Percentiles rank a stretch among this genome's conserved stretches.
Evolutionary conservation across 2,888 invertebrate species (phyloP).

Genomic region (Caradrina kadenii): DNA sequence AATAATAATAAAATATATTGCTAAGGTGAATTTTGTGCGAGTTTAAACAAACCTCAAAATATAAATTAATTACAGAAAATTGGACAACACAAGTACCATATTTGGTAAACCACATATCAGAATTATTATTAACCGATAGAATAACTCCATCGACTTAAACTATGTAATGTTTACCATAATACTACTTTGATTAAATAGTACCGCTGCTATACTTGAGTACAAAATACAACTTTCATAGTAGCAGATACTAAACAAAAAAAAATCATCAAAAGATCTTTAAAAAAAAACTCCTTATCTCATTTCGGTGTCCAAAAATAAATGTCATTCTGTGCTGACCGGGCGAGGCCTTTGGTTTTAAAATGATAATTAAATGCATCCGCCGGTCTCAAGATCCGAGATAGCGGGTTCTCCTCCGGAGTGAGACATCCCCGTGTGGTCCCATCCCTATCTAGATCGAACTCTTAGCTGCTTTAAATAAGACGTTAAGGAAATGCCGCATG

Average conservation of each 20-base stretch:
- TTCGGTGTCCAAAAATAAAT: conserved; percentile 69
- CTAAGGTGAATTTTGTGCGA: background rate
- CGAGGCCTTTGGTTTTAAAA: conserved; percentile 73
- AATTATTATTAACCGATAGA: conserved; percentile 2
- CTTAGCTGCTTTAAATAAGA: conserved; percentile 65
- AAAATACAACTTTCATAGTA: conserved; percentile 6
- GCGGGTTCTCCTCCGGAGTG: conserved; percentile 79
- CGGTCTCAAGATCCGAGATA: conserved; percentile 82
- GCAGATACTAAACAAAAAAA: conserved; percentile 22
- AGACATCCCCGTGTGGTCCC: conserved; percentile 86
- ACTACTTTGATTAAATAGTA: too few relatives aligned
- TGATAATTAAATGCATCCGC: conserved; percentile 76
- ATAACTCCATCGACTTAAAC: background rate
- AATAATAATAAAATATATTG: background rate
- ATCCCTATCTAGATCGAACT: conserved; percentile 82
- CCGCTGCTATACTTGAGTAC: too few relatives aligned
- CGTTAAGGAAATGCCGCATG: conserved; percentile 63
- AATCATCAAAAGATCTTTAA: conserved; percentile 11
- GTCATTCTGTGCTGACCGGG: conserved; percentile 67
- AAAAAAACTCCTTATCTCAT: conserved; percentile 45
- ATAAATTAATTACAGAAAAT: conserved; percentile 12
- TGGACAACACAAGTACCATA: background rate
- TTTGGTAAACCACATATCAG: conserved; percentile 21
- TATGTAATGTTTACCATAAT: too few relatives aligned
- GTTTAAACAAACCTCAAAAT: background rate